Evolutionary conservation across 2,888 invertebrate genomes (phyloP), one percentile per base, ranked within the genome.

Genomic region (Gnatocerus cornutus): DNA sequence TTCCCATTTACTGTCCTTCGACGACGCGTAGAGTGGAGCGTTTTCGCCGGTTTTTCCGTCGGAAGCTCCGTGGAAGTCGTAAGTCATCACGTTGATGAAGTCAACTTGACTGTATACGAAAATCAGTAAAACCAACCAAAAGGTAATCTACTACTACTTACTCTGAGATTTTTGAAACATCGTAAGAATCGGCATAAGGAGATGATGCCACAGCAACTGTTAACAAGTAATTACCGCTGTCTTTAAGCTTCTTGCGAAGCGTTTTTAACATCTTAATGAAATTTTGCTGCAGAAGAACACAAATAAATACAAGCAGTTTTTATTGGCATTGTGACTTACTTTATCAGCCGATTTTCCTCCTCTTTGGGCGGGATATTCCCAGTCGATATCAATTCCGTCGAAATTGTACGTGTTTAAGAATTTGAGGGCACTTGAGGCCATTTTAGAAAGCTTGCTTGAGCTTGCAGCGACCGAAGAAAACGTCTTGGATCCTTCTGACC

Each of bases 31-130:
- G 0, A 94, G 84, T 0, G 92, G 90, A 0, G 93, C 87, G 77
- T 93, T 92, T 61, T 91, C 88, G 0, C 92, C 93, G 0, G 91
- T 90, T 0, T 84, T 83, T 0, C 80, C 39, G 50, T 93, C 91
- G 90, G 90, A 92, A 0, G 89, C 82, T 6, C 93, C 92, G 74
- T 92, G 89, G 76, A 92, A 85, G 79, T 93, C 93, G 75, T 94
- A 94, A 0, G 91, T 82, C 93, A 94, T 93, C 0, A 94, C 77
- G 76, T 90, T 90, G 45, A 93, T 88, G 21, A 90, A 86, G 76
- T 94, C 89, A 16, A 93, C 80, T 71, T 46, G 39, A 16, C 63
- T 67, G 14, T 12, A 48, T 4, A 21, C 4, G 4, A 3, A 21
- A 4, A 21, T 21, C 4, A 21, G 21, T 1, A 21, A 21, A 21